phyloP scores from a whole-genome alignment of 2,113 vertebrate species.

The Phyllopteryx taeniolatus region DNA sequence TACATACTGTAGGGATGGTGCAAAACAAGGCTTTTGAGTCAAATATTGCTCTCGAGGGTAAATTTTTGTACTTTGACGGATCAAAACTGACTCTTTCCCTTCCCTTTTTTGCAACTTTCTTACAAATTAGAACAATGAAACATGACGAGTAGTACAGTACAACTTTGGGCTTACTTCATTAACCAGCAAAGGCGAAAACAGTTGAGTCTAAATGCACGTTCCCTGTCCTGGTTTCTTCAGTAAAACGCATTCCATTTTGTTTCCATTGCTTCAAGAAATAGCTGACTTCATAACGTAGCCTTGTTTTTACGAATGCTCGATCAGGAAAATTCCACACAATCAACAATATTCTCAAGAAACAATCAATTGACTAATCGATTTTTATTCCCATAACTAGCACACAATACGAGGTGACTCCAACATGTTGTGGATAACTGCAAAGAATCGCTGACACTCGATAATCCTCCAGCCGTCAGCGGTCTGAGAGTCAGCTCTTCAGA shows the following conservation, averaged over 20 bases:
- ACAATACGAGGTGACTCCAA: not conserved
- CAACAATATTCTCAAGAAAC: not conserved
- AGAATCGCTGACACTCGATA: conserved; percentile 14
- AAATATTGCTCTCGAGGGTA: no score
- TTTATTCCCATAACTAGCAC: not conserved
- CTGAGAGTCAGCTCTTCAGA: conserved; percentile 39
- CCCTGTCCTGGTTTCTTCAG: no score
- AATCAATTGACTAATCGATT: conserved; percentile 1
- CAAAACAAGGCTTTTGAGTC: no score
- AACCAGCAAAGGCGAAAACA: not conserved
- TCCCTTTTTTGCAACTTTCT: no score
- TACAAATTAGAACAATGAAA: no score
- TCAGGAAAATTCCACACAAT: not conserved
- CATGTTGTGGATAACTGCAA: not conserved
- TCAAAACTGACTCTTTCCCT: no score
- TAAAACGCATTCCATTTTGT: not conserved
- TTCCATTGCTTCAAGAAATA: not conserved
- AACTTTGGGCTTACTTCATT: not conserved
- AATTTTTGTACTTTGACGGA: no score
- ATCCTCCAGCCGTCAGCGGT: conserved; percentile 1
- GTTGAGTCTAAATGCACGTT: not conserved
- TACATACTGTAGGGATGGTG: no score
- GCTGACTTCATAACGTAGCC: not conserved
- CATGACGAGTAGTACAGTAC: no score
- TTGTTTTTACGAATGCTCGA: not conserved